Evolutionary conservation across 2,888 invertebrate species (phyloP), one percentile per base, ranked within the genome.

Genomic region (Liodrosophila aerea): DNA sequence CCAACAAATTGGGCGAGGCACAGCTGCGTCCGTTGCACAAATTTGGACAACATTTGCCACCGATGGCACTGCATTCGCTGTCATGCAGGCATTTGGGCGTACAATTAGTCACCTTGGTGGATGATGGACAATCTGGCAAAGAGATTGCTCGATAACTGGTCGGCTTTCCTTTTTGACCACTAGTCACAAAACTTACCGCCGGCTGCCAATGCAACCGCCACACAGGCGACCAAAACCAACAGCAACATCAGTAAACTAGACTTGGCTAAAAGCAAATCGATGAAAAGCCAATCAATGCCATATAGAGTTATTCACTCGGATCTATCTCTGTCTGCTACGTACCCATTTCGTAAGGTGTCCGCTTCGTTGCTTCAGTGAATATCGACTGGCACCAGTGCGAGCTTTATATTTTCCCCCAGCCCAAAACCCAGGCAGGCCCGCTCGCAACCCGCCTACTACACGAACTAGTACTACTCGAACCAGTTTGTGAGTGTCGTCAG

Each of bases 21-120:
- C 95, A 95, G 1, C 94, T 94, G 85, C 92, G 93, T 44, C 91
- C 91, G 74, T 94, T 93, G 90, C 95, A 95, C 54, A 92, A 88
- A 89, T 95, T 95, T 7, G 93, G 91, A 75, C 94, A 94, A 87
- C 95, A 95, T 70, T 93, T 92, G 85, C 93, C 92, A 69, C 93
- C 93, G 49, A 92, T 91, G 29, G 91, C 91, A 31, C 90, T 89
- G 88, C 95, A 95, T 68, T 94, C 93, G 71, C 91, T 92, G 87
- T 94, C 93, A 60, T 93, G 92, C 39, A 91, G 85, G 76, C 95
- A 95, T 84, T 92, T 94, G 1, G 95, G 94, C 46, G 91, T 93
- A 88, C 95, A 95, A 61, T 91, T 91, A 67, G 92, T 92, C 63
- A 94, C 92, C 87, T 93, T 93, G 31, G 92, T 92, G 0, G 92